phyloP scores from a whole-genome alignment of 2,888 invertebrate species.

The Ochlodes sylvanus region DNA sequence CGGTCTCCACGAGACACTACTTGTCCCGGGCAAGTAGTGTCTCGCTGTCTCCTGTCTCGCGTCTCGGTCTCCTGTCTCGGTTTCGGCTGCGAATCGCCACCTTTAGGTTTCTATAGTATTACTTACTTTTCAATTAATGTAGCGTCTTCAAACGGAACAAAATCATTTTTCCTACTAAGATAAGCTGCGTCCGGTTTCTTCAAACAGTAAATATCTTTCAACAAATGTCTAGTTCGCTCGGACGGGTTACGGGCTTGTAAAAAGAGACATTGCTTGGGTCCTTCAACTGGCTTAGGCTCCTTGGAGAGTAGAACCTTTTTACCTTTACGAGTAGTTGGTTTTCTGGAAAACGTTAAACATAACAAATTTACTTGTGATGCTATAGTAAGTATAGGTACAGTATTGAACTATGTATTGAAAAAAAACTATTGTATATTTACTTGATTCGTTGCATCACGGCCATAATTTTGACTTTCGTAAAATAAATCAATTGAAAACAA shows the following conservation, averaged over 20 bases:
- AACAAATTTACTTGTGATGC: not conserved
- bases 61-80: no score
- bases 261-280: conserved; percentile 93
- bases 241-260: conserved; percentile 93
- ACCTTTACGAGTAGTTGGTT: conserved; percentile 94
- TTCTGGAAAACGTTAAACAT: conserved; percentile 83
- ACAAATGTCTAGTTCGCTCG: conserved; percentile 87
- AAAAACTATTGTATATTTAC: conserved; percentile 50
- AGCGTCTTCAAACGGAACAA: conserved; percentile 96
- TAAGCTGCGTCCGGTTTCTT: conserved; percentile 94
- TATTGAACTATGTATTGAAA: not conserved
- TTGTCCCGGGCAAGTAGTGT: no score
- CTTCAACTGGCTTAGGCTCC: conserved; percentile 95
- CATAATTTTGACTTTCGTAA: conserved; percentile 50
- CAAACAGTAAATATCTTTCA: conserved; percentile 94
- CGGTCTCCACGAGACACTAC: no score
- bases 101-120: no score
- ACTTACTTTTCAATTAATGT: conserved; percentile 92
- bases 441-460: conserved; percentile 75
- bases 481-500: not conserved
- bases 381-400: not conserved
- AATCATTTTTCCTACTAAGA: conserved; percentile 92
- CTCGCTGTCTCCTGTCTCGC: no score
- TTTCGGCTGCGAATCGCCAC: no score
- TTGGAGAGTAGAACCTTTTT: conserved; percentile 92